Evolutionary conservation across 1,140 invertebrate genomes (phyloP).

Genomic region (Melanaphis sacchari): DNA sequence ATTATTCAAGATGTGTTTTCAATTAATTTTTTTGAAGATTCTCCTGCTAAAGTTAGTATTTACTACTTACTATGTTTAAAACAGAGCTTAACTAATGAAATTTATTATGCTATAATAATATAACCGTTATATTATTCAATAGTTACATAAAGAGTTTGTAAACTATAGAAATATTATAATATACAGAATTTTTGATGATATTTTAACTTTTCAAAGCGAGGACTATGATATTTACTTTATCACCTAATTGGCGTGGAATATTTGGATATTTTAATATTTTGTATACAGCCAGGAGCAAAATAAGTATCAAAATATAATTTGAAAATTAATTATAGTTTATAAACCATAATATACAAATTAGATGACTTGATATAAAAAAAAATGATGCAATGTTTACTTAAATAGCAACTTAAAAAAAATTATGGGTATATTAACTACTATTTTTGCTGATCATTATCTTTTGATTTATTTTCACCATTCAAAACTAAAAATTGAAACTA

Average conservation of each 20-base stretch:
- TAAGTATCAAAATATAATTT: neutral
- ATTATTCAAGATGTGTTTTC: neutral
- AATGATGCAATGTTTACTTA: neutral
- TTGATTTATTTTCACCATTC: neutral
- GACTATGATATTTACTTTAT: neutral
- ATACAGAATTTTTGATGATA: neutral
- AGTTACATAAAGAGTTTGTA: neutral
- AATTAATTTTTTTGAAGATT: neutral
- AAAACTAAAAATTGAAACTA: neutral
- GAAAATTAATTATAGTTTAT: neutral
- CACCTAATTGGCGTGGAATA: neutral
- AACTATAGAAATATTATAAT: neutral
- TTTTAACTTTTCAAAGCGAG: neutral
- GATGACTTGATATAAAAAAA: neutral
- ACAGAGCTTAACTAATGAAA: neutral
- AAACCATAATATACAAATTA: neutral
- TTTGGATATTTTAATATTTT: neutral
- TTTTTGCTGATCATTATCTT: neutral
- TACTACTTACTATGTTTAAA: neutral
- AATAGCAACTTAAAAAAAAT: neutral
- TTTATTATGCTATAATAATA: constrained; percentile 17
- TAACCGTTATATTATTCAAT: constrained; percentile 4
- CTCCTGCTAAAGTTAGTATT: neutral
- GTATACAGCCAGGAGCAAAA: neutral
- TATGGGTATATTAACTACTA: neutral